These are phyloP conservation scores for Hippopotamyrus pictus DNA, from an alignment of 2,797 vertebrate species.

Conservation along the genomic window DNA sequence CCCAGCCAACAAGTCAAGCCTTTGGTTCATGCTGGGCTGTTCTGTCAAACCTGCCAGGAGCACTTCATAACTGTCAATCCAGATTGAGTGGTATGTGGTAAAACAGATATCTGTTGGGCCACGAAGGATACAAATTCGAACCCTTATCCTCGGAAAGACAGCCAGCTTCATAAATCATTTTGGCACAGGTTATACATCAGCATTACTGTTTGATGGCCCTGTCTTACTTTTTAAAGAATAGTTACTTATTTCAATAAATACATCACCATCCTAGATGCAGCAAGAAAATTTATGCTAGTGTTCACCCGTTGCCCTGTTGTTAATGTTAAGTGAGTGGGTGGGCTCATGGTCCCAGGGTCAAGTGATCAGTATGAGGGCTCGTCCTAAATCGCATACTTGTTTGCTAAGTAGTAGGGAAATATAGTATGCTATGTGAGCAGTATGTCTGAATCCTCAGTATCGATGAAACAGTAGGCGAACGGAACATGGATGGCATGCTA, in stretches of 20 bases:
- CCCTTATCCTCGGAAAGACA: background rate
- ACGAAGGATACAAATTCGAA: background rate
- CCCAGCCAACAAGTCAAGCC: background rate
- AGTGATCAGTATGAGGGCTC: background rate
- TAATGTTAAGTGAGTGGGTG: background rate
- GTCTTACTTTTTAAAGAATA: background rate
- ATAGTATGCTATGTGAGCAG: background rate
- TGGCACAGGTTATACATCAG: background rate
- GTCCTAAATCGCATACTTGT: background rate
- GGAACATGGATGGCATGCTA: background rate
- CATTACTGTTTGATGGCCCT: background rate
- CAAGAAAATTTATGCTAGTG: background rate
- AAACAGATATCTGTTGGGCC: background rate
- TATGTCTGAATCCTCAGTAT: background rate
- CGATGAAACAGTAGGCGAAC: background rate
- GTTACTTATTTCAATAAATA: background rate
- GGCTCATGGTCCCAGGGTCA: background rate
- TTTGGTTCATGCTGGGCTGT: background rate
- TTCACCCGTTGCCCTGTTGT: background rate
- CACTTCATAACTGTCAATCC: background rate
- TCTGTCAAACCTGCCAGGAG: background rate
- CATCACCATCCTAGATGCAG: background rate
- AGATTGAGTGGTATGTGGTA: background rate
- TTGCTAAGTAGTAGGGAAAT: background rate
- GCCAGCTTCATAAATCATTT: background rate